A percentile compares a stretch with the other conserved stretches of the same genome.
These are phyloP conservation scores for Paedocypris micromegethes DNA, from an alignment of 2,797 vertebrate genomes.

Conservation along the genomic window DNA sequence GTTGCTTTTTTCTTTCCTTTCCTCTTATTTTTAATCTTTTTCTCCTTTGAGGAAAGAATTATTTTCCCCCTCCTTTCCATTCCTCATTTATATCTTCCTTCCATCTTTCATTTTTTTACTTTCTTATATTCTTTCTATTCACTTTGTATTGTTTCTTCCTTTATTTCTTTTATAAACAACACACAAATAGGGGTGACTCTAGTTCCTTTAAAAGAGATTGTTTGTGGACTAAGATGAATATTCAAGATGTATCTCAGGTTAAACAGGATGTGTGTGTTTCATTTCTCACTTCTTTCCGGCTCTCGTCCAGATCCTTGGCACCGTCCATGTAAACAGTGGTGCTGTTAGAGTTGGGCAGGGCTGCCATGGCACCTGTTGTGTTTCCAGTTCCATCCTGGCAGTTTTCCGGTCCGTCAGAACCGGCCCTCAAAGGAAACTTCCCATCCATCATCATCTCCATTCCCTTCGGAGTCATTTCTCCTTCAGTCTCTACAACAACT, in stretches of 20 bases:
- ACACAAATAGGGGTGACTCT: no score
- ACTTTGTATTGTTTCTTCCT: no score
- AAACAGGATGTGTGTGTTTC: slow-evolving; percentile 33
- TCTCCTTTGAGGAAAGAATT: no score
- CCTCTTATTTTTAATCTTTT: no score
- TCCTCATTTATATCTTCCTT: no score
- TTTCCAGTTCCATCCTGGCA: slow-evolving; percentile 50
- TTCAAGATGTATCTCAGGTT: not conserved
- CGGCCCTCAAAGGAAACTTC: slow-evolving; percentile 62
- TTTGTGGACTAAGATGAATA: not conserved
- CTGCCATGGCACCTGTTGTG: slow-evolving; percentile 51
- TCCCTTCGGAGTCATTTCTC: slow-evolving; percentile 75
- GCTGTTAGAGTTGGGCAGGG: slow-evolving; percentile 60
- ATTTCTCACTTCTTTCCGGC: slow-evolving; percentile 74
- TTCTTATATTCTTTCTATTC: no score
- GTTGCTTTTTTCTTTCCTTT: no score
- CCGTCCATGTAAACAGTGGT: slow-evolving; percentile 68
- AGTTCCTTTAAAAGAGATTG: no score
- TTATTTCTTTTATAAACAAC: no score
- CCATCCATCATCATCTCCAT: slow-evolving; percentile 78
- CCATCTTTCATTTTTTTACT: no score
- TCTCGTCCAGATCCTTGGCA: slow-evolving; percentile 75
- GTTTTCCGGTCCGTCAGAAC: slow-evolving; percentile 41
- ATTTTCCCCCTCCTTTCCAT: no score
- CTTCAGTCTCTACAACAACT: slow-evolving; percentile 89